These are phyloP conservation scores for Molossus molossus DNA, from an alignment of 2,797 vertebrate species.

Conservation along the genomic window DNA sequence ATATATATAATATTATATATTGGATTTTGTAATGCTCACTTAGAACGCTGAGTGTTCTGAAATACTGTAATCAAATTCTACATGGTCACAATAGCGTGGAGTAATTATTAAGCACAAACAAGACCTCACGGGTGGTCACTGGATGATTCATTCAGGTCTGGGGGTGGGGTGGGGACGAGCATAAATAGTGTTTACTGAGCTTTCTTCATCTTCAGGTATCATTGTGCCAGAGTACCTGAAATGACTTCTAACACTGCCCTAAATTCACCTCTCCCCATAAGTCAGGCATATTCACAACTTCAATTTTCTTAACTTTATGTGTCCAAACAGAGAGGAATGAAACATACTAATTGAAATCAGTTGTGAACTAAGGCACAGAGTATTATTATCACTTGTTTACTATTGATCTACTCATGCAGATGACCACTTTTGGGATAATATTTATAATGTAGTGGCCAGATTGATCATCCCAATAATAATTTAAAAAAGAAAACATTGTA, in stretches of 20 bases:
- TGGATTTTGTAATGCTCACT: neutral
- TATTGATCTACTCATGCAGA: neutral
- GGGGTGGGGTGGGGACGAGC: neutral
- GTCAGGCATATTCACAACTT: neutral
- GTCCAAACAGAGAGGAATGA: neutral
- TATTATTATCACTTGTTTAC: neutral
- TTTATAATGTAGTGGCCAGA: neutral
- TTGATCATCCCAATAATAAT: neutral
- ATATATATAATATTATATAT: neutral
- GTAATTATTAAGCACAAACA: slow-evolving; percentile 45
- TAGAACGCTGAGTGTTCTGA: neutral
- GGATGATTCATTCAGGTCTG: neutral
- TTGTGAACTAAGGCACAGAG: neutral
- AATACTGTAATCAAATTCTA: slow-evolving; percentile 35
- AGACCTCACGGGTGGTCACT: neutral
- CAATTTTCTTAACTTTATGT: neutral
- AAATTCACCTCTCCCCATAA: neutral
- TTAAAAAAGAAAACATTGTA: neutral
- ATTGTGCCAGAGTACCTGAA: neutral
- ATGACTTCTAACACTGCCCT: slow-evolving; percentile 5
- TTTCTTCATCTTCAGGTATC: neutral
- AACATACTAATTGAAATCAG: neutral
- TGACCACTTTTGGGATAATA: neutral
- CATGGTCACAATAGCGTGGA: neutral
- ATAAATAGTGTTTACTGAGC: neutral